Conservation (phyloP, 2,797 vertebrate species). For the Aldrovandia affinis region DNA sequence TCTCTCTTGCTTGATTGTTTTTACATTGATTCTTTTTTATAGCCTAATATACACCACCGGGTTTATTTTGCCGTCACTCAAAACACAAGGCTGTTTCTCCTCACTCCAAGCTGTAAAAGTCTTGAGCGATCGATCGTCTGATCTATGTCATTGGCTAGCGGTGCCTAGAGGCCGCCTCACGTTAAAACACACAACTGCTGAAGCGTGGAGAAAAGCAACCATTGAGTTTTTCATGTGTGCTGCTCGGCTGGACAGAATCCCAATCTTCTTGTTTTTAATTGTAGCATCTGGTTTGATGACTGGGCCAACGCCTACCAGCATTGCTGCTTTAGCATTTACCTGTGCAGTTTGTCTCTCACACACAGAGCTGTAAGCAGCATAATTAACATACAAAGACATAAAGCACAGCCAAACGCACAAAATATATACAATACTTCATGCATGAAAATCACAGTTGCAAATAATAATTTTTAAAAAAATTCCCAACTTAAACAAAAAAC, state of each 20-base stretch:
- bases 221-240: constrained; percentile 64
- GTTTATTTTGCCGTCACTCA: constrained; percentile 67
- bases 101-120: constrained; percentile 55
- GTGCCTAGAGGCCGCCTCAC: background rate
- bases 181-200: background rate
- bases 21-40: constrained; percentile 57
- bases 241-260: constrained; percentile 46
- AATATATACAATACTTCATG: constrained; percentile 22
- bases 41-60: constrained; percentile 51
- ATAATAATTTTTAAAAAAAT: no score
- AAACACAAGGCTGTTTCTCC: constrained; percentile 56
- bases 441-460: background rate
- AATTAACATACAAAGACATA: constrained; percentile 18
- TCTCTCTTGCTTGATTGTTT: constrained; percentile 55
- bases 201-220: constrained; percentile 52
- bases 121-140: constrained; percentile 54
- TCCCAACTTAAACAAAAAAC: background rate
- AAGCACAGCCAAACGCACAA: constrained; percentile 27
- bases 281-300: constrained; percentile 52
- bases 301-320: constrained; percentile 43
- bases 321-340: background rate
- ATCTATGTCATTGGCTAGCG: constrained; percentile 56
- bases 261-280: constrained; percentile 51
- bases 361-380: background rate
- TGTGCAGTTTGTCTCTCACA: background rate